phyloP scores from a whole-genome alignment of 2,797 vertebrate genomes.

The Rhabdophis nuchalis region DNA sequence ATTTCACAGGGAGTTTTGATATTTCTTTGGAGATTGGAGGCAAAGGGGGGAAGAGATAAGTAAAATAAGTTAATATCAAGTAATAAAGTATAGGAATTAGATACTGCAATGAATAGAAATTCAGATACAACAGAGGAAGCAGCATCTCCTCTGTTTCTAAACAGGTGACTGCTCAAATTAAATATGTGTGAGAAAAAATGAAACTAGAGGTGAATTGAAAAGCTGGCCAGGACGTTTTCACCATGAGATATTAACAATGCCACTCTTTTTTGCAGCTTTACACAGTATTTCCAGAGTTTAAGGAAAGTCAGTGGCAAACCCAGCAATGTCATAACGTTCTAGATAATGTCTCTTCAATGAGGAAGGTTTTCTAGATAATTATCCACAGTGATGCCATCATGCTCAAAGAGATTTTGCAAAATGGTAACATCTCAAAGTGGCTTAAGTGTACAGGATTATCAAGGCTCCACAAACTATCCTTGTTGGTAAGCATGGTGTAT shows the following conservation, averaged over 20 bases:
- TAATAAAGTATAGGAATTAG: conserved; percentile 1
- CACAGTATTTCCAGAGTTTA: not conserved
- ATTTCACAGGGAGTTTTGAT: conserved; percentile 10
- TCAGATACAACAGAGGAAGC: conserved; percentile 37
- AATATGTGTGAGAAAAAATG: not conserved
- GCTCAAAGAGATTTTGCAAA: not conserved
- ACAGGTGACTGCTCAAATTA: conserved; percentile 36
- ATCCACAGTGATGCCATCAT: not conserved
- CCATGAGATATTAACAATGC: not conserved
- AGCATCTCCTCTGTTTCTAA: conserved; percentile 25
- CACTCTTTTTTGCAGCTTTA: conserved; percentile 30
- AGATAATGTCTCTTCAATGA: not conserved
- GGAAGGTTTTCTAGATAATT: not conserved
- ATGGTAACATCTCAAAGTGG: not conserved
- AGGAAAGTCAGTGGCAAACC: not conserved
- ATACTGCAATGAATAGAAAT: not conserved
- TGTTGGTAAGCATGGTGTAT: not conserved
- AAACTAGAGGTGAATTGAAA: conserved; percentile 21
- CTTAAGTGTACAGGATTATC: not conserved
- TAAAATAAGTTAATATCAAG: not conserved
- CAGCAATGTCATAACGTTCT: not conserved
- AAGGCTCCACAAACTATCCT: not conserved
- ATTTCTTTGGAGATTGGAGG: not conserved
- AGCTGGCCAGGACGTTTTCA: conserved; percentile 17
- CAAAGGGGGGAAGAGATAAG: not conserved